Evolutionary conservation across 2,888 invertebrate species (phyloP).

Genomic region (Pandemis corylana): DNA sequence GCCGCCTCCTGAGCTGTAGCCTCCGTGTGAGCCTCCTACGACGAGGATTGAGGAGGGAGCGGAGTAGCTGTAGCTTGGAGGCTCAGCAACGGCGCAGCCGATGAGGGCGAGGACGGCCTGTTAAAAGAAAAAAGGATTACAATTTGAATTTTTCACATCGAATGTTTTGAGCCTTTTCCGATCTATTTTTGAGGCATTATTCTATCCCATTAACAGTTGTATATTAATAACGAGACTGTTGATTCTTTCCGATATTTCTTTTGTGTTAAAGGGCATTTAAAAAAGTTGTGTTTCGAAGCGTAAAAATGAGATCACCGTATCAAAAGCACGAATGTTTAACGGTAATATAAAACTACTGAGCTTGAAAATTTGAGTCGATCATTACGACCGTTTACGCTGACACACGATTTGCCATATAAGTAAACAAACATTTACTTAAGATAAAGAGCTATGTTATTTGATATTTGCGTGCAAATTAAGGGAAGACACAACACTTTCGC

Average conservation of each 20-base stretch:
- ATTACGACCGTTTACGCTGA: background rate
- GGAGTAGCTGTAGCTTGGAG: conserved; percentile 88
- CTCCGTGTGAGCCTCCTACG: conserved; percentile 75
- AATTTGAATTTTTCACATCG: background rate
- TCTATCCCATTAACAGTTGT: no score
- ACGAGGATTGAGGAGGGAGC: conserved; percentile 83
- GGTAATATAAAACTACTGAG: background rate
- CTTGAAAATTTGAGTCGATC: background rate
- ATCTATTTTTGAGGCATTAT: background rate
- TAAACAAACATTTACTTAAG: conserved; percentile 1
- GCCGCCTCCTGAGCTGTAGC: conserved; percentile 86
- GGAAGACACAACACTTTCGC: conserved; percentile 5
- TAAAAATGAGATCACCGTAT: background rate
- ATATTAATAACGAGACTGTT: no score
- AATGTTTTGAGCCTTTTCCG: background rate
- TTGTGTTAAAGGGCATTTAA: background rate
- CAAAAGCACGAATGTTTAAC: background rate
- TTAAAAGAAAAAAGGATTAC: conserved; percentile 45
- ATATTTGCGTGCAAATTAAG: background rate
- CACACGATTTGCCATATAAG: background rate
- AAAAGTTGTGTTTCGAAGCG: background rate
- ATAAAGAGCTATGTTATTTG: background rate
- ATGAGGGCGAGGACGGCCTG: conserved; percentile 90
- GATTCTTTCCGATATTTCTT: background rate
- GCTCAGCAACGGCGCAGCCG: conserved; percentile 91